Evolutionary conservation across 2,888 invertebrate species (phyloP), one percentile per base, ranked within the genome.

Genomic region (Ophion obscuratus): DNA sequence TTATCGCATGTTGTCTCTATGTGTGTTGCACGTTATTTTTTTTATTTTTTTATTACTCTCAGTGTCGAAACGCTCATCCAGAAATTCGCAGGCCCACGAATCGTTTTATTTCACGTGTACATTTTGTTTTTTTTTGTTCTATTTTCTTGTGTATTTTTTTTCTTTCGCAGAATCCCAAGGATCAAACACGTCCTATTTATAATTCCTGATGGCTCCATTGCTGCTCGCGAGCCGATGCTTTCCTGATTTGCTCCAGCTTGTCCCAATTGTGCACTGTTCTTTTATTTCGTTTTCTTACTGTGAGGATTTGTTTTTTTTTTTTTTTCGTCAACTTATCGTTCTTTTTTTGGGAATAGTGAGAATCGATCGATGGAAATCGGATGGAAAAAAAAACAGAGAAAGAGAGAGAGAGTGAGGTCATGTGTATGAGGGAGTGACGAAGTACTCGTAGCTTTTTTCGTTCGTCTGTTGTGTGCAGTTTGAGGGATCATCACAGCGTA

Each of bases 151-250:
- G 61, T 53, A 31, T 66, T 75, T 79, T 80, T 62, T 66, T 71
- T 70, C 80, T 82, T 67, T 61, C 70, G 84, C 89, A 89, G 89
- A 86, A 84, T 87, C 87, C 88, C 81, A 86, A 86, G 85, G 85
- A 86, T 76, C 79, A 82, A 17, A 77, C 47, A 20, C 79, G 64
- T 83, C 80, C 82, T 59, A 83, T 77, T 86, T 83, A 80, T 68
- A 57, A 73, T 61, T 73, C 83, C 83, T 80, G 85, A 83, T 73
- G 73, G 74, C 73, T 84, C 75, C 20, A 57, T 36, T 40, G 77
- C 17, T 53, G 36, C 17, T 53, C 36, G 24, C 36, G 53, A 66
- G 44, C 24, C 61, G 62, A 62, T 62, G 47, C n/a, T 74, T 44
- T 62, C 62, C 40, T 36, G 36, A 62, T 81, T 81, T 24, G 67